A percentile compares a stretch with the other conserved stretches of the same genome.
Conservation (phyloP, 2,888 invertebrate species). For the Gymnocheta viridis region DNA sequence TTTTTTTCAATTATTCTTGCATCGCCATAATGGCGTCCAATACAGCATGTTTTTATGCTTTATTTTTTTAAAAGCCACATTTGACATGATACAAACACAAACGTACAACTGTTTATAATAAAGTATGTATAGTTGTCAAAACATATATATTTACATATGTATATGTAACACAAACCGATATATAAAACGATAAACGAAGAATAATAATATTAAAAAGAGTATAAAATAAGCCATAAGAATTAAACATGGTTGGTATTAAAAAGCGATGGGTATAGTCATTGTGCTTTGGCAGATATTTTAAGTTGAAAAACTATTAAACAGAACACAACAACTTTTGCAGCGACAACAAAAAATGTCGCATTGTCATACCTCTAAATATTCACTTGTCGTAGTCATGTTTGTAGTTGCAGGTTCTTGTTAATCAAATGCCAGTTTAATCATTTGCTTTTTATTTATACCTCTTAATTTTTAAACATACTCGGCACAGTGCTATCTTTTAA, state of each 20-base stretch:
- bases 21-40: slow-evolving; percentile 79
- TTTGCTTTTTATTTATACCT: slow-evolving; percentile 18
- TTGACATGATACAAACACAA: slow-evolving; percentile 59
- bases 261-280: slow-evolving; percentile 23
- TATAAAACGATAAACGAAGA: slow-evolving; percentile 58
- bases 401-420: slow-evolving; percentile 33
- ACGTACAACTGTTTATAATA: neutral
- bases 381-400: slow-evolving; percentile 38
- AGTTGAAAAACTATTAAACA: slow-evolving; percentile 55
- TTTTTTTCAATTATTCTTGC: slow-evolving; percentile 58
- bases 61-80: slow-evolving; percentile 79
- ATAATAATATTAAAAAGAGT: slow-evolving; percentile 45
- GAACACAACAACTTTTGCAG: slow-evolving; percentile 14
- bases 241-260: slow-evolving; percentile 20
- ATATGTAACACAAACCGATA: slow-evolving; percentile 19
- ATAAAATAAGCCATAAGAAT: slow-evolving; percentile 30
- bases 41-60: slow-evolving; percentile 77
- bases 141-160: neutral
- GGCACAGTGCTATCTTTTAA: no score
- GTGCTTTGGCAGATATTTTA: slow-evolving; percentile 31
- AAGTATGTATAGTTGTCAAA: neutral
- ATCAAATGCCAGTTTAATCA: slow-evolving; percentile 37
- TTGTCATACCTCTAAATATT: slow-evolving; percentile 47
- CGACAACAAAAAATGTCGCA: slow-evolving; percentile 24
- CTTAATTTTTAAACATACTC: neutral